Conservation (phyloP, 2,113 vertebrate genomes). For the Butorides virescens region DNA sequence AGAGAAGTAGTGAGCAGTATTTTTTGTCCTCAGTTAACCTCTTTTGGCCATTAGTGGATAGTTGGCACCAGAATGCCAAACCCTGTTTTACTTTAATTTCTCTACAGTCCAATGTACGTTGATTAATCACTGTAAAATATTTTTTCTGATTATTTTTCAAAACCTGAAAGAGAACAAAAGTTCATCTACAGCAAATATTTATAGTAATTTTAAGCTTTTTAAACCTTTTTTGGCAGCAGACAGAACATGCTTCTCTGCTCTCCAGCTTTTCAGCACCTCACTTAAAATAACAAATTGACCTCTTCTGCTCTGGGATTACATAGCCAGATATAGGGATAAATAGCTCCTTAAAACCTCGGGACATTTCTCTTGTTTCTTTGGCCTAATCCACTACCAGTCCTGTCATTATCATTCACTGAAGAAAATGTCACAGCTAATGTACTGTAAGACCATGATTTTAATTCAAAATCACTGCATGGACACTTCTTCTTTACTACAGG, state of each 20-base stretch:
- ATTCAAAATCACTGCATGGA: not conserved
- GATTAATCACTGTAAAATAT: not conserved
- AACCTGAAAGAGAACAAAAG: not conserved
- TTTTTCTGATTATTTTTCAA: not conserved
- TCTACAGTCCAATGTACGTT: not conserved
- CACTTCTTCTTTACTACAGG: not conserved
- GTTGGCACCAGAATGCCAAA: not conserved
- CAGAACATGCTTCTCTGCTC: not conserved
- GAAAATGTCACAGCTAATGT: constrained; percentile 40
- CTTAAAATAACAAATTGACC: constrained; percentile 20
- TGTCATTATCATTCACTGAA: not conserved
- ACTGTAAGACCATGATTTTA: not conserved
- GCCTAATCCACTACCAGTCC: not conserved
- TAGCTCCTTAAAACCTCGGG: not conserved
- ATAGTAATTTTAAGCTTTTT: not conserved
- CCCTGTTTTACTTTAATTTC: not conserved
- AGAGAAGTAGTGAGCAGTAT: not conserved
- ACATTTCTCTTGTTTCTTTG: constrained; percentile 2
- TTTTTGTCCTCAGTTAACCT: not conserved
- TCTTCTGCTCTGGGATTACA: not conserved
- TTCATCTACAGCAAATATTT: not conserved
- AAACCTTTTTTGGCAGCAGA: not conserved
- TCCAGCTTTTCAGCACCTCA: not conserved
- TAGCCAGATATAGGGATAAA: not conserved
- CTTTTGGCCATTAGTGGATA: not conserved